Percentiles rank a stretch among this genome's conserved stretches.
Conservation (phyloP, 2,797 vertebrate species). For the Chaetodon trifasciatus region DNA sequence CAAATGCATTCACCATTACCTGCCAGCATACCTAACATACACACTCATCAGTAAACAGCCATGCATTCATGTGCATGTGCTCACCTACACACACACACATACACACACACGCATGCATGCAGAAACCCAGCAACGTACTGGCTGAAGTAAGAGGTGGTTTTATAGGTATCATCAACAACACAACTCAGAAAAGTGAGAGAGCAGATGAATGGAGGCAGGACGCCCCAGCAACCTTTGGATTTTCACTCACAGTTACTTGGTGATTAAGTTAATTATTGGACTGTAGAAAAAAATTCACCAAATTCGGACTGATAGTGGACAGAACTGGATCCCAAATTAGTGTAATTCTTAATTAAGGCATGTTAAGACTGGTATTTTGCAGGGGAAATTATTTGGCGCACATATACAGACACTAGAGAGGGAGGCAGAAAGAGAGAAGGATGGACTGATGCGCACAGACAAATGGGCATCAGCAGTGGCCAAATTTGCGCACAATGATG, state of each 20-base stretch:
- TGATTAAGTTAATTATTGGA: slow-evolving; percentile 16
- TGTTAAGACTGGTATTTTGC: background rate
- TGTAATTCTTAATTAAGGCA: background rate
- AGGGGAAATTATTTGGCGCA: background rate
- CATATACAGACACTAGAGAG: background rate
- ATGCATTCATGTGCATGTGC: background rate
- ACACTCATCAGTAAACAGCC: slow-evolving; percentile 4
- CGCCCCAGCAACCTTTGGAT: background rate
- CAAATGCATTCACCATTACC: background rate
- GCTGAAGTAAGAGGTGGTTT: background rate
- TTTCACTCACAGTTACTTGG: background rate
- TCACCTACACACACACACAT: background rate
- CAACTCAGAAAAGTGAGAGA: background rate
- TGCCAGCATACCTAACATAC: background rate
- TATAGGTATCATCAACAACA: background rate
- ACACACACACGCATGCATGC: background rate
- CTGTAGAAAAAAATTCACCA: background rate
- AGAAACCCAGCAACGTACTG: background rate
- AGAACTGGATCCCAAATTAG: background rate
- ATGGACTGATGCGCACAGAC: slow-evolving; percentile 2
- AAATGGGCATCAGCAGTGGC: background rate
- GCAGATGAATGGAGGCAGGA: background rate
- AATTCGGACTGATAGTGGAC: background rate
- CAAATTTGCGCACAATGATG: background rate
- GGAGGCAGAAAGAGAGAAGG: background rate